A percentile compares a stretch with the other conserved stretches of the same genome.
Evolutionary conservation across 1,140 invertebrate species (phyloP).

Genomic region (Scaptodrosophila lebanonensis): DNA sequence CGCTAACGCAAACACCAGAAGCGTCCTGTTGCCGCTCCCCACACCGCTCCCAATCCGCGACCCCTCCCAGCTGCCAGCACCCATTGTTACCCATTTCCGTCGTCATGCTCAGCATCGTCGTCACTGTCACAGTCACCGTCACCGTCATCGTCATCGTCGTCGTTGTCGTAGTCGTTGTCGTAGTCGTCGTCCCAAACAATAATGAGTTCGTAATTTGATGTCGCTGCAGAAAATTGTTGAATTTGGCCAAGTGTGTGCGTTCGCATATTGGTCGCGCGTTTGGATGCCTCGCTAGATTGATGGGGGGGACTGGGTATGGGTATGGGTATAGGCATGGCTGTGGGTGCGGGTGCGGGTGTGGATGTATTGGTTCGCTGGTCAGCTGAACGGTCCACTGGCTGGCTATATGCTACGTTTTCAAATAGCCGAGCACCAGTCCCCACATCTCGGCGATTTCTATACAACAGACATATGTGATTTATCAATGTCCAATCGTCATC

Average conservation of each 20-base stretch:
- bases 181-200: conserved; percentile 58
- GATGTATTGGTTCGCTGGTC: too few relatives aligned
- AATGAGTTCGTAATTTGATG: conserved; percentile 74
- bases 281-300: conserved; percentile 12
- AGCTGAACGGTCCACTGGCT: conserved; percentile 36
- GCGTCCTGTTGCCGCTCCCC: neutral
- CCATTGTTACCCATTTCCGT: conserved; percentile 36
- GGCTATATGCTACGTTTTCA: conserved; percentile 31
- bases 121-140: neutral
- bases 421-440: conserved; percentile 17
- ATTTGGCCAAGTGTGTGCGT: conserved; percentile 35
- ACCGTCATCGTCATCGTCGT: neutral
- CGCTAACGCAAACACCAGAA: conserved; percentile 29
- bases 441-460: neutral
- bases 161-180: neutral
- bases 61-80: neutral
- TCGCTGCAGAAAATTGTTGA: conserved; percentile 60
- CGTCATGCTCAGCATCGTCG: conserved; percentile 10
- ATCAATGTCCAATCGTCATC: conserved; percentile 64
- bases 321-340: neutral
- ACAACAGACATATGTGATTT: conserved; percentile 49
- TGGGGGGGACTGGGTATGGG: neutral
- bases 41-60: neutral
- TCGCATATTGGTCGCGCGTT: neutral
- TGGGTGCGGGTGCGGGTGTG: neutral